Evolutionary conservation across 2,113 vertebrate genomes (phyloP).

Genomic region (Istiophorus platypterus): DNA sequence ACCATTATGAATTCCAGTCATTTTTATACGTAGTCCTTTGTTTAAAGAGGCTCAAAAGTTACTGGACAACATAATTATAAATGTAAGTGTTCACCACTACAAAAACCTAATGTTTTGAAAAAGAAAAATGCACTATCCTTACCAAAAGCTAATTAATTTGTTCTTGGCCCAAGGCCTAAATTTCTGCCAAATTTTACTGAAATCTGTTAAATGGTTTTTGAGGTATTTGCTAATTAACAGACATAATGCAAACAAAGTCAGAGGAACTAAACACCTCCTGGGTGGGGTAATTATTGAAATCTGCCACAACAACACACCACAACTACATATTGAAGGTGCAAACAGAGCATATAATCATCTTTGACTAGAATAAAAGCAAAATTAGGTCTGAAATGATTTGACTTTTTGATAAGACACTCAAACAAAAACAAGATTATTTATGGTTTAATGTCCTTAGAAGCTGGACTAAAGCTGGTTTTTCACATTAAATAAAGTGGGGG

Average conservation of each 20-base stretch:
- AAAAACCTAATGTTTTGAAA: too few species aligned
- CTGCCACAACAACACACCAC: neutral
- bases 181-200: conserved; percentile 28
- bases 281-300: conserved; percentile 39
- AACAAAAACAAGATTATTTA: conserved; percentile 21
- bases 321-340: conserved; percentile 12
- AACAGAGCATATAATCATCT: conserved; percentile 17
- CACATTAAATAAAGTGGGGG: neutral
- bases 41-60: too few species aligned
- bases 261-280: conserved; percentile 11
- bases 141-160: conserved; percentile 24
- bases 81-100: too few species aligned
- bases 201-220: conserved; percentile 29
- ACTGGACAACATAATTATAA: too few species aligned
- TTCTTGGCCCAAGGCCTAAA: neutral
- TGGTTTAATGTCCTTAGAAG: conserved; percentile 18
- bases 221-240: conserved; percentile 32
- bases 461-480: conserved; percentile 3
- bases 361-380: conserved; percentile 21
- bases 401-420: conserved; percentile 6
- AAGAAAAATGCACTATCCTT: neutral
- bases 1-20: too few species aligned
- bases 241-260: conserved; percentile 30
- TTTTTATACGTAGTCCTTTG: too few species aligned
- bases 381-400: conserved; percentile 26